These are phyloP conservation scores for Thryonomys swinderianus DNA, from an alignment of 2,113 vertebrate species.

Conservation along the genomic window DNA sequence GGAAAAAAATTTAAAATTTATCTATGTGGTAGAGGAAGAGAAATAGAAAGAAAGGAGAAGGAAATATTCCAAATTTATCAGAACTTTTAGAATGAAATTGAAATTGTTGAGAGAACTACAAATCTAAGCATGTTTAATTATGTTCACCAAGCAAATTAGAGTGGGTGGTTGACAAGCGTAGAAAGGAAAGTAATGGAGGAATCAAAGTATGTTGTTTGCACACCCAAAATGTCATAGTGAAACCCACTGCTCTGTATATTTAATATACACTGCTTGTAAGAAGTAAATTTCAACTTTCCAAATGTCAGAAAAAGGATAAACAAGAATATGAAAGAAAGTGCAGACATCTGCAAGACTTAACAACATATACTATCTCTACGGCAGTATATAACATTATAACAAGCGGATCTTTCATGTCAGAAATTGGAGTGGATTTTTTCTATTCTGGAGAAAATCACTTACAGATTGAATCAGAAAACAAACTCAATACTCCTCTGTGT, in stretches of 20 bases:
- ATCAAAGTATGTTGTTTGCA: neutral
- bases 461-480: neutral
- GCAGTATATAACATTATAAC: neutral
- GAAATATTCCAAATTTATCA: neutral
- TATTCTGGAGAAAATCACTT: neutral
- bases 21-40: neutral
- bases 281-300: neutral
- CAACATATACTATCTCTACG: neutral
- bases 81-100: neutral
- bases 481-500: neutral
- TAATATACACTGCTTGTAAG: neutral
- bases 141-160: neutral
- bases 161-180: neutral
- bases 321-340: neutral
- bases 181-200: neutral
- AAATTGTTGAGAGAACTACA: neutral
- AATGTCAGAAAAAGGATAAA: neutral
- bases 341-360: neutral
- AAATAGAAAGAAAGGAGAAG: neutral
- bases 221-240: neutral
- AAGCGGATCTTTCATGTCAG: neutral
- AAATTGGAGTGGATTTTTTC: neutral
- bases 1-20: neutral
- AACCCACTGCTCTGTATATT: neutral
- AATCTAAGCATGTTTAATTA: neutral